phyloP scores from a whole-genome alignment of 1,140 invertebrate genomes.

The Drosophila neocordata region DNA sequence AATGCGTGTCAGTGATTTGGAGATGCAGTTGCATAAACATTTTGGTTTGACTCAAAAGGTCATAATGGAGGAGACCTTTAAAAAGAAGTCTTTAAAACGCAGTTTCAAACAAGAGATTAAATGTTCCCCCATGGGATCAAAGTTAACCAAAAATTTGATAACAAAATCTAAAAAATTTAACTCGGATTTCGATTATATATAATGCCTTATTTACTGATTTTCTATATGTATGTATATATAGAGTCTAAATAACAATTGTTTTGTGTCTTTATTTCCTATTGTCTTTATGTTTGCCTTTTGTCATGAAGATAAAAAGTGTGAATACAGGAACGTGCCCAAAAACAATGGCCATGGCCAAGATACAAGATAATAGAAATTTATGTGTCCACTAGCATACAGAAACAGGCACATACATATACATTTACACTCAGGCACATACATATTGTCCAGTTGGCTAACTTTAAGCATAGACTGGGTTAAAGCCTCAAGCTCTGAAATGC shows the following conservation, averaged over 20 bases:
- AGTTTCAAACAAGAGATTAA: too few species aligned
- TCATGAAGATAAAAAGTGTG: constrained; percentile 23
- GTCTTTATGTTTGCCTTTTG: constrained; percentile 26
- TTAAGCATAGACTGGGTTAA: constrained; percentile 4
- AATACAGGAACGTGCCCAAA: constrained; percentile 27
- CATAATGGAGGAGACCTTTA: too few species aligned
- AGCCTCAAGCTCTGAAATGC: constrained; percentile 6
- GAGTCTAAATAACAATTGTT: neutral
- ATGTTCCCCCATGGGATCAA: too few species aligned
- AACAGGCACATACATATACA: constrained; percentile 2
- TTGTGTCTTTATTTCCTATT: constrained; percentile 1
- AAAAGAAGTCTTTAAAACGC: too few species aligned
- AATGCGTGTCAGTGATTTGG: too few species aligned
- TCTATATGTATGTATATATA: neutral
- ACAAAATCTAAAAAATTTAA: constrained; percentile 5
- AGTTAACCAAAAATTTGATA: neutral
- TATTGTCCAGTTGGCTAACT: constrained; percentile 7
- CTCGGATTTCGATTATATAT: neutral
- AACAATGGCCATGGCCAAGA: constrained; percentile 42
- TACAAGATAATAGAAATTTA: constrained; percentile 51
- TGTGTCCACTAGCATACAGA: constrained; percentile 36
- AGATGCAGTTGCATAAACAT: too few species aligned
- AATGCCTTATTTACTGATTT: neutral
- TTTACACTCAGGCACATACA: neutral
- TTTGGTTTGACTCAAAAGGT: too few species aligned